A percentile compares a stretch with the other conserved stretches of the same genome.
These are phyloP conservation scores for Nyctereutes procyonoides DNA, from an alignment of 2,113 vertebrate genomes.

Conservation along the genomic window DNA sequence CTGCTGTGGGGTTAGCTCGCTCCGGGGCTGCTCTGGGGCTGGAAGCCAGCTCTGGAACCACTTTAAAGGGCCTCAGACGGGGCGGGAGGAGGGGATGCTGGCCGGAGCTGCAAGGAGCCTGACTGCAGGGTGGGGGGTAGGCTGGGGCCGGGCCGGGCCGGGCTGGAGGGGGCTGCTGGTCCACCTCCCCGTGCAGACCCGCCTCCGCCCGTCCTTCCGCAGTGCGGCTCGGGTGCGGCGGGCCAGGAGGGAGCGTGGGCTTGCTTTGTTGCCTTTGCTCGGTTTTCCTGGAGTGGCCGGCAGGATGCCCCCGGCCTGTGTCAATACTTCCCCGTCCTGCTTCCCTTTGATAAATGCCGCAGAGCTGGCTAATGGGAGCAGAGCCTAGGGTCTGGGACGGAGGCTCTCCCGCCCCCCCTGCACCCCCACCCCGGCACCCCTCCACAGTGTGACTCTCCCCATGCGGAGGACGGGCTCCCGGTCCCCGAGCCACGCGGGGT, in stretches of 20 bases:
- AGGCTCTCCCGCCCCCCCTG: too few relatives aligned
- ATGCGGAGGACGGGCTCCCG: neutral
- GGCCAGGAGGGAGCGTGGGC: accelerated
- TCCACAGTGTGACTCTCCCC: too few relatives aligned
- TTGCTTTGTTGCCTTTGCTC: neutral
- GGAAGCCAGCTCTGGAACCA: neutral
- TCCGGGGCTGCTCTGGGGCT: neutral
- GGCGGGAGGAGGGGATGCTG: accelerated
- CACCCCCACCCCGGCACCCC: neutral
- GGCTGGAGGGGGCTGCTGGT: accelerated
- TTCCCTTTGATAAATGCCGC: accelerated
- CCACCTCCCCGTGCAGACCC: accelerated
- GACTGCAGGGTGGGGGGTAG: accelerated
- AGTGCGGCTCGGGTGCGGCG: accelerated
- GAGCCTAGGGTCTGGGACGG: too few relatives aligned
- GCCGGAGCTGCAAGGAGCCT: too few relatives aligned
- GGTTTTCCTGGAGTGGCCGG: accelerated
- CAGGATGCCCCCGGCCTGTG: accelerated
- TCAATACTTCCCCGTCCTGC: accelerated
- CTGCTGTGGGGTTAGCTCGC: neutral
- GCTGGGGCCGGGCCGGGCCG: accelerated
- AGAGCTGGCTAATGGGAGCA: neutral
- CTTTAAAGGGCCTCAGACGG: neutral
- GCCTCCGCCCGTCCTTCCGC: accelerated
- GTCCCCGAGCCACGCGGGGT: accelerated